Conservation (phyloP, 2,113 vertebrate genomes). For the Oriolus oriolus region DNA sequence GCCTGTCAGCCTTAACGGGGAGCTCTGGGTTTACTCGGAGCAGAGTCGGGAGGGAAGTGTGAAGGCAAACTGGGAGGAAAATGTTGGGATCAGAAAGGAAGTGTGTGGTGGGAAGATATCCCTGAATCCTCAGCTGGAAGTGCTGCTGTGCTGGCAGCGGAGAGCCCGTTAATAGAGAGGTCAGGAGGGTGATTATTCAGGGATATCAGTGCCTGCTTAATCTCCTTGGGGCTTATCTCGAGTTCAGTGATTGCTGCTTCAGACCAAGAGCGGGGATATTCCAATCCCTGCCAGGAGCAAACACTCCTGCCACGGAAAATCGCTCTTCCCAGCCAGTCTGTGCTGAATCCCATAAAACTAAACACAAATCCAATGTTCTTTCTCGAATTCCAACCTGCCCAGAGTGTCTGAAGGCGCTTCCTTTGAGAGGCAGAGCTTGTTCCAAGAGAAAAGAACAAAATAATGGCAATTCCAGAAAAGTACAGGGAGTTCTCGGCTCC, state of each 20-base stretch:
- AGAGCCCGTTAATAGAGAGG: not conserved
- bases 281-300: not conserved
- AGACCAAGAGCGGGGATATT: not conserved
- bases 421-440: not conserved
- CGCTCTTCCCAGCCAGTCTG: not conserved
- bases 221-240: not conserved
- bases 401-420: not conserved
- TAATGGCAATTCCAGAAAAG: not conserved
- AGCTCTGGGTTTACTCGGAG: not conserved
- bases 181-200: not conserved
- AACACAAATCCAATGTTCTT: not conserved
- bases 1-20: not conserved
- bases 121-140: not conserved
- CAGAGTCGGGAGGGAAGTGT: not conserved
- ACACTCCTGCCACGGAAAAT: not conserved
- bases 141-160: not conserved
- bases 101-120: not conserved
- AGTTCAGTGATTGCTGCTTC: not conserved
- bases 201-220: not conserved
- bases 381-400: not conserved
- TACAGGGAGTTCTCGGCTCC: not conserved
- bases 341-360: not conserved
- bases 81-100: constrained; percentile 8
- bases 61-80: not conserved
- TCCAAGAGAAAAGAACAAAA: not conserved